Evolutionary conservation across 2,797 vertebrate species (phyloP), one percentile per base, ranked within the genome.

Genomic region (Hafferia zeledoni): DNA sequence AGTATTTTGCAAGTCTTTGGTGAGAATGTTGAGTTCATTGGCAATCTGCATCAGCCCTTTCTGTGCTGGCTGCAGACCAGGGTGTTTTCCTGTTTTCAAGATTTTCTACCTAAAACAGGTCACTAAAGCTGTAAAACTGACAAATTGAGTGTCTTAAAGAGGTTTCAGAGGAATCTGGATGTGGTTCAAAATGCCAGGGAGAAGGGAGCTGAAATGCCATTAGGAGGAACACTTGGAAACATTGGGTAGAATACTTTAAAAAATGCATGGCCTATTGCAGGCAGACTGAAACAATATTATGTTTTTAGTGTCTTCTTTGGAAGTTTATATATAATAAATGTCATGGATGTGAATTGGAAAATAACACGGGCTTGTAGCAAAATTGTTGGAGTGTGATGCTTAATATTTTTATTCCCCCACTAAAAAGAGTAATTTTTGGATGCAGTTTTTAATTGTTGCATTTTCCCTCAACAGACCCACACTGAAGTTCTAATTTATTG

Each of bases 401-500:
- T 53, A 61, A 25, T 64, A 27, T 77, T 93, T 88, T 85, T 91
- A 80, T 64, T 75, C 17, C 30, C 9, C 4, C 28, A 28, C 69
- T 76, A 57, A 79, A 82, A 74, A 33, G 31, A 24, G 19, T 53
- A 44, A 53, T 91, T 94, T 95, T 87, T 63, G 39, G 56, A 68
- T 77, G 35, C 28, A 25, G 74, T 59, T 83, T 93, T 80, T 94
- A 96, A 94, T 94, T 90, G 88, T 82, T 92, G 31, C 39, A 20
- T 81, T 83, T 83, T 92, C 44, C 35, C 91, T 95, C 90, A 68
- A 53, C 75, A 68, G 93, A 68, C 69, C 46, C 17, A 16, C 1
- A 1, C 67, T 59, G 84, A 69, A 64, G 56, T 46, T 87, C 72
- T 97, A 81, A 93, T 96, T 95, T 95, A 95, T 64, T 91, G 89